Evolutionary conservation across 37 sponge, comb jelly and placozoan species (phyloP).

Genomic region (Chondrilla cf. caribensis): DNA sequence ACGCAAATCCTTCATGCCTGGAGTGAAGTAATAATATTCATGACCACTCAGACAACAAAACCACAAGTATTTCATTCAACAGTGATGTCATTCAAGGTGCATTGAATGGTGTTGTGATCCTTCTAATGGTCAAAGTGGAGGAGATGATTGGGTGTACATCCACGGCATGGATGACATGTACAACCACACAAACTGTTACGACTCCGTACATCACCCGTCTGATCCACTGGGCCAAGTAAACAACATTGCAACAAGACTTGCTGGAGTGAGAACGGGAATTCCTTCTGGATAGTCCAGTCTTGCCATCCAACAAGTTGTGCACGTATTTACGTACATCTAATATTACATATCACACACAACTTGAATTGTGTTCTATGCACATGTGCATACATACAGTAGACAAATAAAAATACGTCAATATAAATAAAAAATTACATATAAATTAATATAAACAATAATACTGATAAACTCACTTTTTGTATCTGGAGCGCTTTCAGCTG

Average conservation of each 20-base stretch:
- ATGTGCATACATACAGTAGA: too few species aligned
- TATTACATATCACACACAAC: too few species aligned
- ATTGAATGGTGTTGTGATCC: slow-evolving; percentile 36
- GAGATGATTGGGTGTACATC: slow-evolving; percentile 73
- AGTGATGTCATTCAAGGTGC: neutral
- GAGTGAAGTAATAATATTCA: too few species aligned
- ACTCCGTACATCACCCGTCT: slow-evolving; percentile 52
- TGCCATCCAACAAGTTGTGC: too few species aligned
- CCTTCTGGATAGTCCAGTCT: too few species aligned
- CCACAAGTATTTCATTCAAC: slow-evolving; percentile 40
- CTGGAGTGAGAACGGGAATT: too few species aligned
- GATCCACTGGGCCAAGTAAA: slow-evolving; percentile 54
- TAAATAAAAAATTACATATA: too few species aligned
- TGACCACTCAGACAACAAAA: slow-evolving; percentile 17
- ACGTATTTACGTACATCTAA: too few species aligned
- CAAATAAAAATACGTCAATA: too few species aligned
- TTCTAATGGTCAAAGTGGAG: slow-evolving; percentile 74
- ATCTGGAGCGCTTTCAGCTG: slow-evolving; percentile 71
- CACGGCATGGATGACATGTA: slow-evolving; percentile 53
- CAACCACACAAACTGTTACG: slow-evolving; percentile 56
- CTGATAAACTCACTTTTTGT: slow-evolving; percentile 50
- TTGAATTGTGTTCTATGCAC: too few species aligned
- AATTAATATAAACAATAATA: too few species aligned
- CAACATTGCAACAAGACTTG: too few species aligned
- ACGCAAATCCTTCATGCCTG: slow-evolving; percentile 7